Base-by-base conservation (phyloP, 2,113 vertebrate genomes). In the Ailuropoda melanoleuca region DNA sequence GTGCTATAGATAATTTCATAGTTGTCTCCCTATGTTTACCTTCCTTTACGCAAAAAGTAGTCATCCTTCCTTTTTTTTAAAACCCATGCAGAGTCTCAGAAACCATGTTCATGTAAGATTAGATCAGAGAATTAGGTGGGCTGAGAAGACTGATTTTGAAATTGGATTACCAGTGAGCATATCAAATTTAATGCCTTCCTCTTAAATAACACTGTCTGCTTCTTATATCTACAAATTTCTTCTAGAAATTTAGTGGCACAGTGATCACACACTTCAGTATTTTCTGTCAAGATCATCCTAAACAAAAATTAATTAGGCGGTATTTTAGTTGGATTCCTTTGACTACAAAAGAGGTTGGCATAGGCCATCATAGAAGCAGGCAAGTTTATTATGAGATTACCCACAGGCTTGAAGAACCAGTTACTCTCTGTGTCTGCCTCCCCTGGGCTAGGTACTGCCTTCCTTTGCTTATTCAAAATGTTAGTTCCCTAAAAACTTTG, bases 211-310 rank as follows among this genome's bases (percentile, higher is more conserved):
- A 53, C 56, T 82, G 0, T 43, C 64, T 78, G 29, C 50, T 82
- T 87, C 34, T 62, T 74, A n/a, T 56, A 50, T 53, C 39, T 78
- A 90, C 39, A 90, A 53, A 95, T n/a, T n/a, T 66, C 92, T 95
- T 78, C 86, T 70, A 88, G 23, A 91, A 94, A 88, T 92, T 39
- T 34, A 86, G 56, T 68, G 19, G 3, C 10, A n/a, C 18, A 82
- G 53, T 13, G 8, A 66, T 90, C 31, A 72, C 70, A 93, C 62
- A 68, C 7, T 29, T 85, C 39, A 84, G 29, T 81, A 93, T 78
- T 92, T 86, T 8, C 43, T 50, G n/a, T 64, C 53, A 74, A 48
- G 21, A 24, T 37, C 24, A 95, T 77, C 48, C 37, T 43, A 84
- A 75, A 48, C 66, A 94, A 87, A 96, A 82, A 7, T 48, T 86